Base-by-base conservation (phyloP, 2,888 invertebrate genomes). In the Silvanus unidentatus region DNA sequence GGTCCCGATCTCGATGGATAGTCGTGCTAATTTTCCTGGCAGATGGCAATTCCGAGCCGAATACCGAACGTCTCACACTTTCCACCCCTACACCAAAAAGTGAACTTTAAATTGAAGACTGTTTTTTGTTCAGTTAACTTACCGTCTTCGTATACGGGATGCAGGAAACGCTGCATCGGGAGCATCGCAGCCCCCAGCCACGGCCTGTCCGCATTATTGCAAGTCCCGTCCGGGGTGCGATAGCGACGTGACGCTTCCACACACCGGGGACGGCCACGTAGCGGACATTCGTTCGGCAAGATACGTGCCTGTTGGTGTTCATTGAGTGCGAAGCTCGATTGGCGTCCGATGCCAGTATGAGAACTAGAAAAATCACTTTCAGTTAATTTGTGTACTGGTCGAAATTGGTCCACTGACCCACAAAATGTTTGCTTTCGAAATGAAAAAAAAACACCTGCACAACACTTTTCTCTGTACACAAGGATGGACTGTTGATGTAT, bases 161-260 rank as follows among this genome's bases (percentile, higher is more conserved):
- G 80, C 22, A 91, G 72, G 67, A 91, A 88, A 35, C 93, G 78
- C 61, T 85, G 84, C 64, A 91, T 86, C 0, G 90, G 85, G 50
- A 87, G 82, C 77, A 89, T 82, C 1, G 89, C 80, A 3, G 89
- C 82, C 0, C 93, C 93, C 82, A 86, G 86, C 68, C 87, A 79
- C 1, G 83, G 82, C 40, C 86, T 77, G 42, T 77, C 75, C 41
- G 82, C 71, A 72, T 94, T 93, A 72, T 94, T 94, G 71, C 94
- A 94, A 28, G 89, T 88, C 28, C 94, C 94, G 64, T 92, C 91
- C 43, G 88, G 81, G 1, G 89, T 88, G 42, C 93, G 81, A 71
- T 89, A 94, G 49, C 83, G 73, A 61, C 78, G 78, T 11, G 84
- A 78, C 16, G 85, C 84, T 5, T 82, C 77, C 42, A 84, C 79